Percentiles rank a stretch among this genome's conserved stretches.
Evolutionary conservation across 2,888 invertebrate genomes (phyloP).

Genomic region (Laothoe populi): DNA sequence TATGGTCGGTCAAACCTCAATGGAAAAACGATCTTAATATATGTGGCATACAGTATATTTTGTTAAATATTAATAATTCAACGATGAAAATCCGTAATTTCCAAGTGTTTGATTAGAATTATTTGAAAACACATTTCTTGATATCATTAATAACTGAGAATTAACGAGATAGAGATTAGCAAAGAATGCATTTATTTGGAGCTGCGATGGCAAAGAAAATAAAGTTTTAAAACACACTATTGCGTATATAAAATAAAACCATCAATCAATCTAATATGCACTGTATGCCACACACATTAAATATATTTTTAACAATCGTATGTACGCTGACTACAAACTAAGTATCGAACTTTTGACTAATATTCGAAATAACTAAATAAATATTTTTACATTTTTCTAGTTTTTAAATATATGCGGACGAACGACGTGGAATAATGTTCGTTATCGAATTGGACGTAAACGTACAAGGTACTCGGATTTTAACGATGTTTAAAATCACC

Average conservation of each 20-base stretch:
- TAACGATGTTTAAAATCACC: not conserved
- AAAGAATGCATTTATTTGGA: too few relatives aligned
- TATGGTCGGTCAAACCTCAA: not conserved
- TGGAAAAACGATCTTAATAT: not conserved
- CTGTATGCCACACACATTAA: not conserved
- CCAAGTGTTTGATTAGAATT: too few relatives aligned
- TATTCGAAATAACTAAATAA: slow-evolving; percentile 23
- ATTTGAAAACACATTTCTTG: too few relatives aligned
- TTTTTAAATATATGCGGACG: not conserved
- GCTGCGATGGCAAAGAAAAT: too few relatives aligned
- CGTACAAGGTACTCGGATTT: not conserved
- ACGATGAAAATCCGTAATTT: too few relatives aligned
- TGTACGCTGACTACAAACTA: not conserved
- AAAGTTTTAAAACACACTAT: too few relatives aligned
- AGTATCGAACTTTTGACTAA: slow-evolving; percentile 28
- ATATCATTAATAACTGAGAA: too few relatives aligned
- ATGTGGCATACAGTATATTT: too few relatives aligned
- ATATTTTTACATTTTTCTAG: slow-evolving; percentile 21
- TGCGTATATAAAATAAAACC: too few relatives aligned
- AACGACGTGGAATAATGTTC: not conserved
- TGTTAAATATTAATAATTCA: too few relatives aligned
- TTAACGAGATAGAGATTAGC: too few relatives aligned
- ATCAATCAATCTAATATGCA: too few relatives aligned
- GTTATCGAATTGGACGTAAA: slow-evolving; percentile 6
- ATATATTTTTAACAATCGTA: not conserved